A percentile compares a stretch with the other conserved stretches of the same genome.
Conservation (phyloP, 1,140 invertebrate genomes). For the Octopus bimaculoides region DNA sequence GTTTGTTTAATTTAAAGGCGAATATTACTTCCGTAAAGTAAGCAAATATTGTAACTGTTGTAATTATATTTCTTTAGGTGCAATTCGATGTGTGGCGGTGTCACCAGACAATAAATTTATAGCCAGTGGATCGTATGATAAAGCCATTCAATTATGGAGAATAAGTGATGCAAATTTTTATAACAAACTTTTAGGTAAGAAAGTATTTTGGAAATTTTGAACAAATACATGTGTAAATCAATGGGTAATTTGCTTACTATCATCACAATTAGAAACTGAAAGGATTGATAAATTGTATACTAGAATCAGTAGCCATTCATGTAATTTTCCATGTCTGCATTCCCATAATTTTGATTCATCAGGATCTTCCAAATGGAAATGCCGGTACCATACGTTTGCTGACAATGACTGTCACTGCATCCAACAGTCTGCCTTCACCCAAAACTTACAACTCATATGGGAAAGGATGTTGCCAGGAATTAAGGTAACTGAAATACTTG, state of each 20-base stretch:
- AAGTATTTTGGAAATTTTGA: background rate
- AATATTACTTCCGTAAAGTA: too few species aligned
- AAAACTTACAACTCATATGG: too few species aligned
- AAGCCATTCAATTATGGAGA: constrained; percentile 27
- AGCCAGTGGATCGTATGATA: constrained; percentile 55
- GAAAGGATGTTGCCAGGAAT: too few species aligned
- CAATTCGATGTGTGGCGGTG: constrained; percentile 50
- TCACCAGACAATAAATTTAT: constrained; percentile 45
- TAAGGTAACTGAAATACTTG: too few species aligned
- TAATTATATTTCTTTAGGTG: constrained; percentile 32
- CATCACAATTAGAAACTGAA: background rate
- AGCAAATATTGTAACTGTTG: too few species aligned
- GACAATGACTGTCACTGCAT: too few species aligned
- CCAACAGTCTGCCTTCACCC: too few species aligned
- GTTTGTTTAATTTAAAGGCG: too few species aligned
- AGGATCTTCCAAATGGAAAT: too few species aligned
- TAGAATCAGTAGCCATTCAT: background rate
- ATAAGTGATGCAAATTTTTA: background rate
- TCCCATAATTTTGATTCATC: too few species aligned
- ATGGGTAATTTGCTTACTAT: background rate
- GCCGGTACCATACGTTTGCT: too few species aligned
- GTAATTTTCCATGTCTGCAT: background rate
- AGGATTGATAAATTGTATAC: background rate
- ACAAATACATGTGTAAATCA: background rate
- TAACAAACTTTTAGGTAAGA: background rate